Evolutionary conservation across 2,113 vertebrate species (phyloP).

Genomic region (Nycticebus coucang): DNA sequence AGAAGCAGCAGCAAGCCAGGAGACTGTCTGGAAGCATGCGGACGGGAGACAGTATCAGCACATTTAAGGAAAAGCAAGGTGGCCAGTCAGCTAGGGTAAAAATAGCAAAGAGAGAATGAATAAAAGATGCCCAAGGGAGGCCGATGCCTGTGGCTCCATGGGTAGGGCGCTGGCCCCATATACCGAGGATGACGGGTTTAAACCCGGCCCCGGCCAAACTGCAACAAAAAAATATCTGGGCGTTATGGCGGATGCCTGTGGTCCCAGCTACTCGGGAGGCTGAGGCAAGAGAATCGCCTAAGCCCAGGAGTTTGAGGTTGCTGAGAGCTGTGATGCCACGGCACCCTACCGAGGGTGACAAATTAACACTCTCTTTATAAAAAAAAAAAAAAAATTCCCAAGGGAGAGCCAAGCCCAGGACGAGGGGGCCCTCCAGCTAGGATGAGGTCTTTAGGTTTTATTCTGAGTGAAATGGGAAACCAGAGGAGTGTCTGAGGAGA

Average conservation of each 20-base stretch:
- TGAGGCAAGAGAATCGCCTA: too few species aligned
- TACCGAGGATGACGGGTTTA: too few species aligned
- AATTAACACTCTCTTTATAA: too few species aligned
- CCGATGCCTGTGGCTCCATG: not conserved
- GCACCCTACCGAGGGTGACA: too few species aligned
- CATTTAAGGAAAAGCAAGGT: not conserved
- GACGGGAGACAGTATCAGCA: not conserved
- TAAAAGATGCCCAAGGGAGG: rapidly evolving
- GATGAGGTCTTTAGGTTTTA: not conserved
- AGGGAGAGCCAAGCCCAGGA: not conserved
- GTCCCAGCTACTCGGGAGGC: too few species aligned
- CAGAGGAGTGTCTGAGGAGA: not conserved
- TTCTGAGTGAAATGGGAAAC: not conserved
- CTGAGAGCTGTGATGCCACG: too few species aligned
- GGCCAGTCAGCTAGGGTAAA: rapidly evolving
- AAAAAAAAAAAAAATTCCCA: too few species aligned
- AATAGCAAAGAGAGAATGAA: not conserved
- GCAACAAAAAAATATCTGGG: too few species aligned
- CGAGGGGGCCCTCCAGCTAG: not conserved
- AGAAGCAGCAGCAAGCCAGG: not conserved
- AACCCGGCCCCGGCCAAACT: too few species aligned
- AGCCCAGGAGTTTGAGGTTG: too few species aligned
- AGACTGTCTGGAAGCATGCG: not conserved
- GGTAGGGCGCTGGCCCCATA: too few species aligned
- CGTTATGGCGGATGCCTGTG: too few species aligned